Evolutionary conservation across 1,140 invertebrate species (phyloP).

Genomic region (Brevipalpus yothersi): DNA sequence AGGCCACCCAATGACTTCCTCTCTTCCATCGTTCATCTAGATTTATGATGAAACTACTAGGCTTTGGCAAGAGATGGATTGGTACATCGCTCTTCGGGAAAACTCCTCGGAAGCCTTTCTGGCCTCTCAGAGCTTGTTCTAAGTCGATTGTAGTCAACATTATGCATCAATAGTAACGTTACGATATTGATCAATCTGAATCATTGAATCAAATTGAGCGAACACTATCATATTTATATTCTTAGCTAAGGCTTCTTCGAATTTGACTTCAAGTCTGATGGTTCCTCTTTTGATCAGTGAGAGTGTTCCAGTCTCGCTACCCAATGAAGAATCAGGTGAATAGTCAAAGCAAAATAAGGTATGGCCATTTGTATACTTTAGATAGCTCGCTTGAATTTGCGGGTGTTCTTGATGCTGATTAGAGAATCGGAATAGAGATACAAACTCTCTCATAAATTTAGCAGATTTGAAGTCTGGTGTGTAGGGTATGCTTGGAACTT

Average conservation of each 20-base stretch:
- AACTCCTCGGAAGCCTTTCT: no score
- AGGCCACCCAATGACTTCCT: background rate
- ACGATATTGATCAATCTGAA: background rate
- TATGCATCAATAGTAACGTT: background rate
- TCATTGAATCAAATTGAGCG: background rate
- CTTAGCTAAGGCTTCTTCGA: background rate
- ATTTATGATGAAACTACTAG: background rate
- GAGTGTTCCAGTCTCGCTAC: background rate
- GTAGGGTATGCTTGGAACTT: slow-evolving; percentile 1
- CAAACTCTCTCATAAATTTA: slow-evolving; percentile 1
- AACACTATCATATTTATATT: background rate
- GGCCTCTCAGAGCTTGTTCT: no score
- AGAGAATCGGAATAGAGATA: background rate
- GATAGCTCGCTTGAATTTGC: background rate
- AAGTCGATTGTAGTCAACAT: no score
- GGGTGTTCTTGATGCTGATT: background rate
- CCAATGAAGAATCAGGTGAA: background rate
- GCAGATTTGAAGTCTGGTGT: slow-evolving; percentile 1
- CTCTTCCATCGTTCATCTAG: background rate
- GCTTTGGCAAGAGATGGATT: no score
- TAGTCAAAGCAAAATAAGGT: background rate
- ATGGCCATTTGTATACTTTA: background rate
- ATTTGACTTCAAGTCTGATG: background rate
- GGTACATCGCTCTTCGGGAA: no score
- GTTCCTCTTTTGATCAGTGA: background rate